Percentiles rank a stretch among this genome's conserved stretches.
Evolutionary conservation across 2,797 vertebrate genomes (phyloP).

Genomic region (Pristis pectinata): DNA sequence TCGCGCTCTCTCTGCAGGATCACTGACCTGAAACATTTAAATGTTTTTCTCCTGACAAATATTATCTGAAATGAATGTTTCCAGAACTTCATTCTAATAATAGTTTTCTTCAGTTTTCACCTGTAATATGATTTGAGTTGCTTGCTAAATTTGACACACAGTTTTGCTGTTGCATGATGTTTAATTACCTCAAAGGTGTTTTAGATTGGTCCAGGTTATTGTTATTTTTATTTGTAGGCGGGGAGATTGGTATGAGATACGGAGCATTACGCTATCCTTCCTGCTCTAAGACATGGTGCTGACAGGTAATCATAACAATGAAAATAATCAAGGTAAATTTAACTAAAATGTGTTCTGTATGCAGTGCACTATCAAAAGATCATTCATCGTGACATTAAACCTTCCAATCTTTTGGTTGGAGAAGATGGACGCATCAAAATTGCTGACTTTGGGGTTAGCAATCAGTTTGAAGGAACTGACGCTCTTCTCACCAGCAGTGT

Average conservation of each 20-base stretch:
- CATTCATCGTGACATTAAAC: constrained; percentile 93
- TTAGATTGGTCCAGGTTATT: not conserved
- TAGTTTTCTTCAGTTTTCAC: not conserved
- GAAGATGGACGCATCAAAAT: constrained; percentile 94
- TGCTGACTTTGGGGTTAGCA: constrained; percentile 93
- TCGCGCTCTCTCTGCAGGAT: no score
- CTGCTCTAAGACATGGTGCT: not conserved
- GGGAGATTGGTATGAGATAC: not conserved
- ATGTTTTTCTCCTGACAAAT: no score
- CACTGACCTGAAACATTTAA: no score
- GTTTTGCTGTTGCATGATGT: not conserved
- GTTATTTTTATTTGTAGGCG: not conserved
- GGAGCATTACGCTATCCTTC: not conserved
- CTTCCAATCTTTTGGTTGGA: constrained; percentile 89
- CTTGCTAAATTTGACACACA: not conserved
- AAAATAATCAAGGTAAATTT: not conserved
- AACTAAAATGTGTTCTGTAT: not conserved
- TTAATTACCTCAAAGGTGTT: not conserved
- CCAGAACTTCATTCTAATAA: no score
- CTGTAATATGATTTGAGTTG: not conserved
- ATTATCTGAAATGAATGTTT: no score
- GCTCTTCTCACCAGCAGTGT: constrained; percentile 92
- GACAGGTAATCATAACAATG: not conserved
- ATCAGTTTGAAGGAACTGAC: constrained; percentile 90
- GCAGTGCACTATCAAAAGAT: constrained; percentile 98